A percentile compares a stretch with the other conserved stretches of the same genome.
phyloP scores from a whole-genome alignment of 2,888 invertebrate genomes.

The Dysmachus trigonus region DNA sequence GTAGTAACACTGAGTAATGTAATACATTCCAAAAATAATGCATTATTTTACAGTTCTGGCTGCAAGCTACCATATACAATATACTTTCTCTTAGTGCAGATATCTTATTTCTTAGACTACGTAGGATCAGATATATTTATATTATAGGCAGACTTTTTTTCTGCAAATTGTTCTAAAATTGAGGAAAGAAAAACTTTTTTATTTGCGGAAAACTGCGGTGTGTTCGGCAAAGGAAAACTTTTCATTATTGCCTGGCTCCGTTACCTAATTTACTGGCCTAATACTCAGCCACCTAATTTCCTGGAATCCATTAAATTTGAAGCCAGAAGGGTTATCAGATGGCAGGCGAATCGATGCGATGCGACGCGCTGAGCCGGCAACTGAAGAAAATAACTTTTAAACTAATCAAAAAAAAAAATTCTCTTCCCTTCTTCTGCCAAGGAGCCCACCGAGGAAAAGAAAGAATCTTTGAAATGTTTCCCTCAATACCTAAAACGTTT shows the following conservation, averaged over 20 bases:
- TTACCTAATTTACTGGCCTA: constrained; percentile 19
- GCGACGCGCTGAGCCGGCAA: background rate
- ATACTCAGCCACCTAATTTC: constrained; percentile 5
- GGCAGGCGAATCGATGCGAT: constrained; percentile 20
- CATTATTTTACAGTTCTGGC: too few relatives aligned
- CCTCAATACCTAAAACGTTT: constrained; percentile 21
- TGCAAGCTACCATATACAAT: too few relatives aligned
- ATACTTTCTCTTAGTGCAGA: too few relatives aligned
- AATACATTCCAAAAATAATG: too few relatives aligned
- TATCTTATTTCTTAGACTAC: background rate
- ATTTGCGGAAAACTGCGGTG: background rate
- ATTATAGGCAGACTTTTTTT: too few relatives aligned
- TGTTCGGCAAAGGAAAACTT: background rate
- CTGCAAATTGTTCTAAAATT: background rate
- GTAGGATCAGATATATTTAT: background rate
- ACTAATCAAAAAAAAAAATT: constrained; percentile 39
- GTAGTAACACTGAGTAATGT: too few relatives aligned
- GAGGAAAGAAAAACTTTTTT: background rate
- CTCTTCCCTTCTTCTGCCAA: background rate
- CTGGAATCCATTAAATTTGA: constrained; percentile 22
- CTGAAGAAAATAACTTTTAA: constrained; percentile 28
- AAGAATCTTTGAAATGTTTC: constrained; percentile 36
- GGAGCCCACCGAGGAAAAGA: background rate
- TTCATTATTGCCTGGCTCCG: background rate
- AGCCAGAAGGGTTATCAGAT: constrained; percentile 24